Evolutionary conservation across 1,140 invertebrate species (phyloP), one percentile per base, ranked within the genome.

Genomic region (Pseudobourletiella spinata): DNA sequence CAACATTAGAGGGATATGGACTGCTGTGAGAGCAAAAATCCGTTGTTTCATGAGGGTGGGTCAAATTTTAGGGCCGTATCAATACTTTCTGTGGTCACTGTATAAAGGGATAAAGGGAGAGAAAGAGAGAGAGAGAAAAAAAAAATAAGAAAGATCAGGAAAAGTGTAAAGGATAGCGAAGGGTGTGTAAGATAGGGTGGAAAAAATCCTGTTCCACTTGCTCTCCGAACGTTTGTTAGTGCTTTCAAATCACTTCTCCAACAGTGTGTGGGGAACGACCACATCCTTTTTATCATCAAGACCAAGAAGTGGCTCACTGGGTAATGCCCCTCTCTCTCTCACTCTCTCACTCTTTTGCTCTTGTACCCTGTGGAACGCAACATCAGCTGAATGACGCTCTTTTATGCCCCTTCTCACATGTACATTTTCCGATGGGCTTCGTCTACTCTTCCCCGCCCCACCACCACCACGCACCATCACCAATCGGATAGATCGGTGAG

Each of bases 141-240:
- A 16, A 51, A 15, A 11, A 30, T 29, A 30, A 16, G 20, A 39
- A 54, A 35, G 59, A 24, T 14, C 20, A 32, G 52, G 22, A 55
- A 39, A 61, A 55, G 51, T 29, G 35, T 39, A 51, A 51, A 51
- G 24, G 18, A 6, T 51, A 43, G n/a, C n/a, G 22, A 55, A 39
- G 55, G 46, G 51, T 29, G 35, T 39, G 28, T 26, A 51, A n/a
- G 18, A 6, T 51, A 43, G 44, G 51, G 50, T 30, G 57, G 42
- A 52, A 60, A 60, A 60, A 60, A 50, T 30, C 25, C 54, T 60
- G 59, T 51, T 32, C 50, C 59, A 60, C 59, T 60, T 60, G 46
- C 20, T 51, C 25, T 29, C 15, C 18, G 4, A 51, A 32, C 59
- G 59, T 52, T 60, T 51, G 59, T 52, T 52, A 54, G 44, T 29